Conservation (phyloP, 2,113 vertebrate genomes). For the Peromyscus californicus region DNA sequence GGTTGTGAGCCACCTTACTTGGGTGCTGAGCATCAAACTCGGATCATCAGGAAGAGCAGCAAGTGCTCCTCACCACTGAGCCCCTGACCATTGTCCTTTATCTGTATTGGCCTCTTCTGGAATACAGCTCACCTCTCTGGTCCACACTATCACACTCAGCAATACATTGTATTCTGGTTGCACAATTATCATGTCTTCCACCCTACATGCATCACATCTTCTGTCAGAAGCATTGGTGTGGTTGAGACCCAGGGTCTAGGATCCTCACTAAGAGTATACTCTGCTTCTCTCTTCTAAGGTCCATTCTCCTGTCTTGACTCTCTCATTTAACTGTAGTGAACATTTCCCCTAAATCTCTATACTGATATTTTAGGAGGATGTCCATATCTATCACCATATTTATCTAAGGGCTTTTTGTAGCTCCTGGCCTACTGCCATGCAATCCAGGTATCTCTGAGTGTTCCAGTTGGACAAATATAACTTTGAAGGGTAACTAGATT, state of each 20-base stretch:
- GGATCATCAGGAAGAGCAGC: too few species aligned
- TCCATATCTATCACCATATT: not conserved
- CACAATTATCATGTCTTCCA: not conserved
- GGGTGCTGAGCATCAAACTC: too few species aligned
- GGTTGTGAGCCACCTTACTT: not conserved
- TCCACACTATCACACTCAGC: not conserved
- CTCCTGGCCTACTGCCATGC: not conserved
- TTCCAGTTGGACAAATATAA: not conserved
- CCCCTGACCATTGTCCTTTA: not conserved
- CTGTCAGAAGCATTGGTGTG: not conserved
- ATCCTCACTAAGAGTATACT: not conserved
- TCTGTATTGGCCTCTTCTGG: not conserved
- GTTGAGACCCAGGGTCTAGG: not conserved
- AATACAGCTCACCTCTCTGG: not conserved
- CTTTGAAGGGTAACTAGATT: not conserved
- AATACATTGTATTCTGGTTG: not conserved
- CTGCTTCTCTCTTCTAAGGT: not conserved
- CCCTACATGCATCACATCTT: not conserved
- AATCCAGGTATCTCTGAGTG: not conserved
- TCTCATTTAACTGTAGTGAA: not conserved
- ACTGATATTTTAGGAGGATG: not conserved
- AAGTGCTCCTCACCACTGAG: not conserved
- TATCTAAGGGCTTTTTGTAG: not conserved
- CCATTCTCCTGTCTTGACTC: not conserved
- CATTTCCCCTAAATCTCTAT: not conserved